Base-by-base conservation (phyloP, 1,140 invertebrate species). In the Anoplolepis gracilipes region DNA sequence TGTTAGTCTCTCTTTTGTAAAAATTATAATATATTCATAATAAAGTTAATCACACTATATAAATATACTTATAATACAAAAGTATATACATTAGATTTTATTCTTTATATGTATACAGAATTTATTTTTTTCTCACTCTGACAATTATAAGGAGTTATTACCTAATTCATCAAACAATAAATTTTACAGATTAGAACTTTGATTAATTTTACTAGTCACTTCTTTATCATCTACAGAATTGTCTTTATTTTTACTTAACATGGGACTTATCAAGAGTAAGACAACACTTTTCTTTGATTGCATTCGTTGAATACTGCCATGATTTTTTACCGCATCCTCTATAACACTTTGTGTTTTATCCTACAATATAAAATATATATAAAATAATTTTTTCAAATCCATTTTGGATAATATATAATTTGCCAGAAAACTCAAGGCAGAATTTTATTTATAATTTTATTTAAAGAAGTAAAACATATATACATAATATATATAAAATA, bases 1-100 rank as follows among this genome's bases (percentile, higher is more conserved):
- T 28, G 46, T 69, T 69, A 79, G 55, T 69, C 33, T n/a, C n/a
- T n/a, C 62, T 79, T 79, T 79, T 69, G 77, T 69, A 79, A 79
- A 69, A 2, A 25, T 69, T 79, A 79, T 79, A 69, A 64, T 55
- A 78, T 67, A 79, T 79, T 65, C 28, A 65, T 65, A 78, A 78
- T 65, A 77, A 77, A 77, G 39, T 65, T 78, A 55, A 55, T 55
- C 30, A 13, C 11, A 4, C 33, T 36, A 36, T 78, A 33, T 33
- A 73, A 42, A 57, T 55, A 16, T 70, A 70, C 22, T 55, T 7
- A n/a, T n/a, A 49, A 70, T 10, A 42, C 39, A 42, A 6, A 46
- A 11, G 22, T 69, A 28, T 28, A 70, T 53, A 70, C 3, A 67
- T 42, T 67, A 30, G 49, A 59, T 49, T 5, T 49, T 19, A 49